Conservation (phyloP, 2,797 vertebrate species). For the Coregonus ussuriensis region DNA sequence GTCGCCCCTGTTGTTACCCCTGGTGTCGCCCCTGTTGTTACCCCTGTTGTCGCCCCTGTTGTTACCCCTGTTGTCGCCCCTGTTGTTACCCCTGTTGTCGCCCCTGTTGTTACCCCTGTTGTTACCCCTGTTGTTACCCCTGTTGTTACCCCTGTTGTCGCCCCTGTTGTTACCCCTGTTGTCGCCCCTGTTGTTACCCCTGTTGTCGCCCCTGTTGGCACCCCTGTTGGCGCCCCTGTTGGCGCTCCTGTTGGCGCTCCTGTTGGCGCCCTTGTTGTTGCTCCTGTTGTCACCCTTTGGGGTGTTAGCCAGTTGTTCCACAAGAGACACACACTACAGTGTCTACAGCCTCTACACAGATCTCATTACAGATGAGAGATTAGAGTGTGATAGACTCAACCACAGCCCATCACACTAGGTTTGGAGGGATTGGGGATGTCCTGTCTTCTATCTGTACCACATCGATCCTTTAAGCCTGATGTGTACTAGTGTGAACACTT, state of each 20-base stretch:
- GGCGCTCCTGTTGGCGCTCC: rapidly evolving
- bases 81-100: no score
- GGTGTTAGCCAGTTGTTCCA: background rate
- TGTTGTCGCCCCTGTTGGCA: no score
- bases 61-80: no score
- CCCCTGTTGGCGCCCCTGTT: no score
- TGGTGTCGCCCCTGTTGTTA: no score
- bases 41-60: no score
- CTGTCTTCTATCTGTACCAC: conserved; percentile 15
- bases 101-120: no score
- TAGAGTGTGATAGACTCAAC: conserved; percentile 14
- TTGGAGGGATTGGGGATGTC: background rate
- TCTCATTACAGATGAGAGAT: conserved; percentile 8
- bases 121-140: no score
- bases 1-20: no score
- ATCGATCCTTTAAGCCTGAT: background rate
- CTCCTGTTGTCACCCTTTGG: background rate
- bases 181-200: rapidly evolving
- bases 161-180: no score
- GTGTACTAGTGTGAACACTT: background rate
- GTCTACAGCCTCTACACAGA: background rate
- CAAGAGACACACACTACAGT: background rate
- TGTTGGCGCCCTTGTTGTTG: no score
- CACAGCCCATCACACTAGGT: background rate
- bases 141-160: no score